These are phyloP conservation scores for Diabrotica undecimpunctata DNA, from an alignment of 1,140 invertebrate genomes.

Conservation along the genomic window DNA sequence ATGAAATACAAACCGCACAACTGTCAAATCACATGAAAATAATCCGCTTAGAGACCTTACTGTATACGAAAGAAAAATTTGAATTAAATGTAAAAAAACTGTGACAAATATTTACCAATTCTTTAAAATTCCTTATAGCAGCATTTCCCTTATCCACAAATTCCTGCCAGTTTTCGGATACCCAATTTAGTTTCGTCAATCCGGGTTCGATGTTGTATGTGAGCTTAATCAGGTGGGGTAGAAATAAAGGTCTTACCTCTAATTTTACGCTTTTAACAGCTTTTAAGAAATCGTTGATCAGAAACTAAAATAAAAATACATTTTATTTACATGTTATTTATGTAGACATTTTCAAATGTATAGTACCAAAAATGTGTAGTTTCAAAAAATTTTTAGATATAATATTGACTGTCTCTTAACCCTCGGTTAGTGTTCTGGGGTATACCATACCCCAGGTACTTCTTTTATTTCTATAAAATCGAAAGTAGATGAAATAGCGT, in stretches of 20 bases:
- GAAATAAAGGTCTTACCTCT: conserved; percentile 80
- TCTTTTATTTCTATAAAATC: too few species aligned
- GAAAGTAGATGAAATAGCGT: too few species aligned
- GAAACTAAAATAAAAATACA: conserved; percentile 52
- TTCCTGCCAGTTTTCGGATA: conserved; percentile 68
- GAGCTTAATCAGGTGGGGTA: conserved; percentile 81
- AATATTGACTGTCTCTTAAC: too few species aligned
- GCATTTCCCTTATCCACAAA: conserved; percentile 65
- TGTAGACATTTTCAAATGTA: too few species aligned
- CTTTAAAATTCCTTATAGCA: conserved; percentile 77
- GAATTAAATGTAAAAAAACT: too few species aligned
- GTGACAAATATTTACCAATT: conserved; percentile 57
- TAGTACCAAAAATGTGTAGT: too few species aligned
- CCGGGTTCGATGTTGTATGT: conserved; percentile 76
- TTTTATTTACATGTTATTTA: not conserved
- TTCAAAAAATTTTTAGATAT: too few species aligned
- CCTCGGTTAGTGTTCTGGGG: too few species aligned
- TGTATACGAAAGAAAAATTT: too few species aligned
- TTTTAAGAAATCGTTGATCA: conserved; percentile 70
- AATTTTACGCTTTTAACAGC: conserved; percentile 72
- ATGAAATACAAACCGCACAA: too few species aligned
- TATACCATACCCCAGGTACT: too few species aligned
- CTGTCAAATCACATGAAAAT: not conserved
- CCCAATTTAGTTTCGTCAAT: conserved; percentile 75
- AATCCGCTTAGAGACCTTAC: conserved; percentile 4